phyloP scores from a whole-genome alignment of 2,113 vertebrate genomes.

The Calyptomena viridis region DNA sequence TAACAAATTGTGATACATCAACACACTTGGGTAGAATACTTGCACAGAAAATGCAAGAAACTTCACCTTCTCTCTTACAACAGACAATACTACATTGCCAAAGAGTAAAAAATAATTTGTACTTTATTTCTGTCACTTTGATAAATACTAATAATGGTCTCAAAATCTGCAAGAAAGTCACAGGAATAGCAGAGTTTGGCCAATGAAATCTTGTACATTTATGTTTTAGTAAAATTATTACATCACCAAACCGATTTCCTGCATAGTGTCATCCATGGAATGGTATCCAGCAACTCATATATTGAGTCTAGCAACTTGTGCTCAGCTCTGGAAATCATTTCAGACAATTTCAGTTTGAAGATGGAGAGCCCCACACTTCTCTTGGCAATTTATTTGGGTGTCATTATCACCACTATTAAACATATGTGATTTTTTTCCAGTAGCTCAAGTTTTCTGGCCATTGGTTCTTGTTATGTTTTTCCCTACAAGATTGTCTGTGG shows the following conservation, averaged over 20 bases:
- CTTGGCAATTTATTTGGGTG: neutral
- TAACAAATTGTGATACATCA: neutral
- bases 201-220: neutral
- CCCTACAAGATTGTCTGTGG: neutral
- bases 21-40: neutral
- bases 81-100: neutral
- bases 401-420: neutral
- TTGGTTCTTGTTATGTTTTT: neutral
- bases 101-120: neutral
- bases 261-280: neutral
- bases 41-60: conserved; percentile 33
- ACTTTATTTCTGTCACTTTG: neutral
- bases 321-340: neutral
- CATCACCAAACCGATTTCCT: neutral
- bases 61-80: neutral
- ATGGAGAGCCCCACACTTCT: neutral
- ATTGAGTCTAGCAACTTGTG: neutral
- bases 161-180: neutral
- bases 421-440: neutral
- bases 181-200: neutral
- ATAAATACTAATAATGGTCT: neutral
- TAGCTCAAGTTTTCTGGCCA: neutral
- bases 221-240: neutral
- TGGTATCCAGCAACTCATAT: neutral
- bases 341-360: neutral